Conservation (phyloP, 2,888 invertebrate species). For the Ophonus ardosiacus region DNA sequence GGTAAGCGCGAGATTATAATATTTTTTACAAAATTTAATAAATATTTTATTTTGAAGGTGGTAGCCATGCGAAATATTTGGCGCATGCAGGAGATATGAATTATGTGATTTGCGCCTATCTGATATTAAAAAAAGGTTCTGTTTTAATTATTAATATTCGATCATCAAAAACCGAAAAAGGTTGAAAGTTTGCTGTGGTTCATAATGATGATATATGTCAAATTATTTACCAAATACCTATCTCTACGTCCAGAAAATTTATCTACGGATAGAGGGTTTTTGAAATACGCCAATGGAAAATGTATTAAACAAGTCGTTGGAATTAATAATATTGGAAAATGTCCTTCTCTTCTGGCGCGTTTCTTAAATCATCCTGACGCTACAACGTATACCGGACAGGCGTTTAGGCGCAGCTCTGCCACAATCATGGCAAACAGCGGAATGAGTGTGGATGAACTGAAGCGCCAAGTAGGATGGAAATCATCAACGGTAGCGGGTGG, state of each 20-base stretch:
- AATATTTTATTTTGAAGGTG: slow-evolving; percentile 4
- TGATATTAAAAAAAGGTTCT: not conserved
- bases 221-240: not conserved
- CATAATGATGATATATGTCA: not conserved
- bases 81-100: no score
- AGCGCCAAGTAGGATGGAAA: slow-evolving; percentile 53
- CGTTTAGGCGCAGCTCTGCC: not conserved
- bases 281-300: no score
- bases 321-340: no score
- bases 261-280: no score
- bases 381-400: no score
- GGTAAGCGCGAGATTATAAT: no score
- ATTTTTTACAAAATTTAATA: not conserved
- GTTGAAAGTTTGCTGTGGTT: not conserved
- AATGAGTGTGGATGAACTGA: slow-evolving; percentile 46
- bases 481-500: no score
- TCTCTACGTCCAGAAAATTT: not conserved
- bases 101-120: no score
- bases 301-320: no score
- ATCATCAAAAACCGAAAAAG: not conserved
- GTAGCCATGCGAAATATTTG: no score
- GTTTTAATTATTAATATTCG: not conserved
- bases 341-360: no score
- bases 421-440: slow-evolving; percentile 41
- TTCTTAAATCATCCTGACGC: not conserved